Evolutionary conservation across 2,113 vertebrate species (phyloP).

Genomic region (Atherinomorus stipes): DNA sequence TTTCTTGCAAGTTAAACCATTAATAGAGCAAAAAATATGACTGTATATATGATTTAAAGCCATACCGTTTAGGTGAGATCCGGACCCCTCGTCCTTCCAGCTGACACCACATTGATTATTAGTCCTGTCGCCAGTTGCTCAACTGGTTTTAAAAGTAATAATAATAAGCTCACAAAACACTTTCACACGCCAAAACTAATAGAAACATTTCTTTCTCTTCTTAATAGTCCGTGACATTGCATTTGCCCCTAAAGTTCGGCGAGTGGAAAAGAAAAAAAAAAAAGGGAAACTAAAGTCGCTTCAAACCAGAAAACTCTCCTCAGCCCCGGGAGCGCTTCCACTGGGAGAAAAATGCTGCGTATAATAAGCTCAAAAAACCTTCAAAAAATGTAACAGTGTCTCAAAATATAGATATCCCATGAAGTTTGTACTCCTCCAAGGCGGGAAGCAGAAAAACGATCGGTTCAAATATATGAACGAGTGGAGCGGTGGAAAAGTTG

Average conservation of each 20-base stretch:
- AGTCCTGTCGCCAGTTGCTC: slow-evolving; percentile 67
- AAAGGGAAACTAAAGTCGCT: slow-evolving; percentile 6
- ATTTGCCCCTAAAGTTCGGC: slow-evolving; percentile 29
- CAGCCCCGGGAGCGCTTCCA: slow-evolving; percentile 35
- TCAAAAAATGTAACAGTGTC: slow-evolving; percentile 16
- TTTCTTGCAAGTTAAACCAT: background rate
- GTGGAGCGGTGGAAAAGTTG: slow-evolving; percentile 54
- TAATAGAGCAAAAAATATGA: background rate
- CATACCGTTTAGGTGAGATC: slow-evolving; percentile 87
- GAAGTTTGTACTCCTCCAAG: slow-evolving; percentile 28
- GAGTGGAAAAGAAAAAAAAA: background rate
- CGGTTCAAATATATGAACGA: slow-evolving; percentile 50
- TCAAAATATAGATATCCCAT: slow-evolving; percentile 40
- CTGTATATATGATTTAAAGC: background rate
- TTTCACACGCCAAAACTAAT: background rate
- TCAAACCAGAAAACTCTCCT: slow-evolving; percentile 26
- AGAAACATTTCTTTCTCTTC: slow-evolving; percentile 42
- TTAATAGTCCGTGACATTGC: slow-evolving; percentile 67
- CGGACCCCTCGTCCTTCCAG: slow-evolving; percentile 84
- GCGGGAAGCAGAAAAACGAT: background rate
- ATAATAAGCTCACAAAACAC: slow-evolving; percentile 19
- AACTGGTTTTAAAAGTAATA: slow-evolving; percentile 56
- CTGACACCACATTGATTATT: slow-evolving; percentile 84
- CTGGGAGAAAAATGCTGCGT: background rate
- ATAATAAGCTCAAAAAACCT: slow-evolving; percentile 11